Evolutionary conservation across 2,113 vertebrate genomes (phyloP).

Genomic region (Chlorocebus sabaeus): DNA sequence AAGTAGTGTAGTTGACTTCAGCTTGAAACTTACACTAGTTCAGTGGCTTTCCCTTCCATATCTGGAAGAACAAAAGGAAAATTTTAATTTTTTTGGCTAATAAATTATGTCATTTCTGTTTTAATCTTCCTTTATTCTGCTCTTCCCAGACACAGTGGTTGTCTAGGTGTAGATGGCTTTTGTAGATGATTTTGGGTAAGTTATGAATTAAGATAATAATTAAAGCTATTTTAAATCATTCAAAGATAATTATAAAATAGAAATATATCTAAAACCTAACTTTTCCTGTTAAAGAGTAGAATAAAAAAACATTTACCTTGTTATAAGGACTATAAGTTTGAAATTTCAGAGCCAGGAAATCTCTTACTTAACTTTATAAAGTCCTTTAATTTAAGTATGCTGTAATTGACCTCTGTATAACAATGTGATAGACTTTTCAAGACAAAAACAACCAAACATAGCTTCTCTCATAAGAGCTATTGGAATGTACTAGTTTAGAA

Average conservation of each 20-base stretch:
- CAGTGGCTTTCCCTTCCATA: neutral
- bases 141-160: neutral
- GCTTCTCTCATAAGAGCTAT: neutral
- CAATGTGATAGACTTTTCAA: neutral
- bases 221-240: conserved; percentile 7
- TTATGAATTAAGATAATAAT: neutral
- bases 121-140: neutral
- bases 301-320: neutral
- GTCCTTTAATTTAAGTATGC: neutral
- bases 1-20: neutral
- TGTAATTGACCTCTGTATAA: neutral
- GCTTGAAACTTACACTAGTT: neutral
- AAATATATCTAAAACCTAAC: neutral
- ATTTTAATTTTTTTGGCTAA: neutral
- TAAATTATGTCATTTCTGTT: neutral
- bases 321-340: neutral
- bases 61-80: neutral
- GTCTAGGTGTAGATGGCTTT: neutral
- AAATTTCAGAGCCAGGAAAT: neutral
- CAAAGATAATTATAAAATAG: conserved; percentile 28
- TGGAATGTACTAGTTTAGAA: neutral
- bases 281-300: neutral
- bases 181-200: neutral
- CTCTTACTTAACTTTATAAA: neutral
- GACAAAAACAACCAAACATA: neutral